A percentile compares a stretch with the other conserved stretches of the same genome.
Evolutionary conservation across 2,113 vertebrate species (phyloP).

Genomic region (Theristicus caerulescens): DNA sequence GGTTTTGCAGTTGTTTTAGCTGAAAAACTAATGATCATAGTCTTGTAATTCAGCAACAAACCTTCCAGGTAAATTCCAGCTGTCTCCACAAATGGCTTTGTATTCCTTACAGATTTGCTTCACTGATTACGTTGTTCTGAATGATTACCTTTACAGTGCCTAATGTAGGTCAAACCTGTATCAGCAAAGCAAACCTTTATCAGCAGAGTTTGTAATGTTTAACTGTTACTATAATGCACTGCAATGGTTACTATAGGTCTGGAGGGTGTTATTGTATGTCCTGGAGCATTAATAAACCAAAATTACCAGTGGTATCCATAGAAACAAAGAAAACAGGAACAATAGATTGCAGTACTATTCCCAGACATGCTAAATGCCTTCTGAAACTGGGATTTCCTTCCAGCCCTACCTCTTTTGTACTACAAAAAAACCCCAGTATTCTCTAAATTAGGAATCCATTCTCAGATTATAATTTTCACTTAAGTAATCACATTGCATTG

Average conservation of each 20-base stretch:
- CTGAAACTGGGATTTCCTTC: not conserved
- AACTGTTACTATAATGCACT: not conserved
- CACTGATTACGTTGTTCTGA: not conserved
- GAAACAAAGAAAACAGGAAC: slow-evolving; percentile 23
- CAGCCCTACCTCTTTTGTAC: not conserved
- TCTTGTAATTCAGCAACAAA: not conserved
- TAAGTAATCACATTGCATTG: not conserved
- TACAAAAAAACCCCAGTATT: accelerated
- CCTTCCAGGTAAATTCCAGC: not conserved
- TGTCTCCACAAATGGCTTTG: not conserved
- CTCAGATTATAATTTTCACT: not conserved
- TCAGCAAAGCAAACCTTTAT: not conserved
- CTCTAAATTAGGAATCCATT: not conserved
- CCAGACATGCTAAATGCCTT: not conserved
- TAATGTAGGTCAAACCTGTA: slow-evolving; percentile 15
- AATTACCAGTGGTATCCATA: slow-evolving; percentile 17
- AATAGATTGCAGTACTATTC: not conserved
- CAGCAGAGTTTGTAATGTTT: not conserved
- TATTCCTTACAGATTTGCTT: slow-evolving; percentile 36
- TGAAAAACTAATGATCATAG: not conserved
- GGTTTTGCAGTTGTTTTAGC: not conserved
- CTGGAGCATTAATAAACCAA: slow-evolving; percentile 19
- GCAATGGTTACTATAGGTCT: not conserved
- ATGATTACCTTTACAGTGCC: slow-evolving; percentile 1
- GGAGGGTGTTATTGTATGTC: not conserved